Evolutionary conservation across 2,797 vertebrate genomes (phyloP).

Genomic region (Sebastes diploproa): DNA sequence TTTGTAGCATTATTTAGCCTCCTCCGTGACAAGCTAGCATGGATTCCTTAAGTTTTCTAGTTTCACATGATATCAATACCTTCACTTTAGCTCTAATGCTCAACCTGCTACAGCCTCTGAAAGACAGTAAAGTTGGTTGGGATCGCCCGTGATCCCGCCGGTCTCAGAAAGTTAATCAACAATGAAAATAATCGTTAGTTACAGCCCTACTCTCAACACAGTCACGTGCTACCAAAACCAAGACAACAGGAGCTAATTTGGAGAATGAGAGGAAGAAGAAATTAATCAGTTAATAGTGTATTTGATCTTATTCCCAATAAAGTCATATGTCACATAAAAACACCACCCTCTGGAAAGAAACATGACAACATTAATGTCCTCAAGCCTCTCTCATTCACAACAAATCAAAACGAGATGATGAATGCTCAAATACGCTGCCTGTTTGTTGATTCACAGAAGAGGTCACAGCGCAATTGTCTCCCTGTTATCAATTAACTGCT

Average conservation of each 20-base stretch:
- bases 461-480: slow-evolving; percentile 1
- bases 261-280: neutral
- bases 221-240: neutral
- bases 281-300: neutral
- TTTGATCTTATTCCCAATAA: neutral
- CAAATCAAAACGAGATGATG: slow-evolving; percentile 3
- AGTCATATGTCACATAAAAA: slow-evolving; percentile 21
- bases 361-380: neutral
- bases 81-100: too few relatives aligned
- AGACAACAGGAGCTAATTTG: neutral
- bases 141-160: too few relatives aligned
- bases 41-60: too few relatives aligned
- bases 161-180: too few relatives aligned
- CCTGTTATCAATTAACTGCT: slow-evolving; percentile 37
- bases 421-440: neutral
- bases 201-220: neutral
- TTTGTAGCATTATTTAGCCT: too few relatives aligned
- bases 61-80: too few relatives aligned
- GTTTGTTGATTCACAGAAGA: neutral
- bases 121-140: too few relatives aligned
- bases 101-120: too few relatives aligned
- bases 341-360: neutral
- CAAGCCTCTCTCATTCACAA: neutral
- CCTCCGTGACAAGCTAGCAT: accelerated
- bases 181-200: too few relatives aligned